A percentile compares a stretch with the other conserved stretches of the same genome.
phyloP scores from a whole-genome alignment of 2,888 invertebrate species.

The Patella depressa region DNA sequence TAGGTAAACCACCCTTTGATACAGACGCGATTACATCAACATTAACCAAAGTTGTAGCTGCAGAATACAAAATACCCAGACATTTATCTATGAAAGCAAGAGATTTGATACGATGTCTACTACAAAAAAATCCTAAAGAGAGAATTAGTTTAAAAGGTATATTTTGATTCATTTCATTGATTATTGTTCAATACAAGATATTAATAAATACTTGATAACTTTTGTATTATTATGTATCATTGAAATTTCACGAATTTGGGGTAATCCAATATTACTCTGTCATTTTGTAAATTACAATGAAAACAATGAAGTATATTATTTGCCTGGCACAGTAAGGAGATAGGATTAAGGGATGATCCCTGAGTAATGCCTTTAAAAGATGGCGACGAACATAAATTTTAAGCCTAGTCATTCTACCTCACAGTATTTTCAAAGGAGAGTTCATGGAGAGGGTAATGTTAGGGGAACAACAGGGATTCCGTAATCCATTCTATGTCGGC shows the following conservation, averaged over 20 bases:
- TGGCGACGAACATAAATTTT: too few relatives aligned
- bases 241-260: background rate
- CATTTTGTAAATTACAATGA: constrained; percentile 67
- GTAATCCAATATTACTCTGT: background rate
- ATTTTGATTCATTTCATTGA: background rate
- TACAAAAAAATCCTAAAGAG: constrained; percentile 89
- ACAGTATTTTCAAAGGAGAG: too few relatives aligned
- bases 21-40: constrained; percentile 84
- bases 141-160: constrained; percentile 76
- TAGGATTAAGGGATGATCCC: background rate
- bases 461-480: too few relatives aligned
- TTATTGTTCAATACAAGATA: background rate
- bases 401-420: too few relatives aligned
- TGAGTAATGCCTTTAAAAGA: too few relatives aligned
- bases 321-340: too few relatives aligned
- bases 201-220: background rate
- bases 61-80: constrained; percentile 83
- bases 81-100: constrained; percentile 85
- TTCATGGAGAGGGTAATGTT: too few relatives aligned
- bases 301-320: too few relatives aligned
- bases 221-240: background rate
- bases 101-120: constrained; percentile 84
- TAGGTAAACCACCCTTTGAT: constrained; percentile 93
- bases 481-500: too few relatives aligned
- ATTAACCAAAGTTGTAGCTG: constrained; percentile 87